These are phyloP conservation scores for Octopus bimaculoides DNA, from an alignment of 1,140 invertebrate genomes.

Conservation along the genomic window DNA sequence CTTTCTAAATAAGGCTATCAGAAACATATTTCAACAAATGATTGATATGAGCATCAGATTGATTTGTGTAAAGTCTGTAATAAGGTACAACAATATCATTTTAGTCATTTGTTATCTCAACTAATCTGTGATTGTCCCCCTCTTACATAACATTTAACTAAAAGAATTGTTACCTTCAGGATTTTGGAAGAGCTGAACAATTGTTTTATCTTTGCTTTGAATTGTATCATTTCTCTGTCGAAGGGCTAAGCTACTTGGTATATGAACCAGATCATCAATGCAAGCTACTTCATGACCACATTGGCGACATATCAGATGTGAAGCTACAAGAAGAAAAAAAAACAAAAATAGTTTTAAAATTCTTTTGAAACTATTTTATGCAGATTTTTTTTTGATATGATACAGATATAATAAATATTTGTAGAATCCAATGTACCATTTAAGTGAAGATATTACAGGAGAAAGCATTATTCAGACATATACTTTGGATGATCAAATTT, in stretches of 20 bases:
- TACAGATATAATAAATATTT: too few relatives aligned
- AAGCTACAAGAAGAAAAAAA: slow-evolving; percentile 28
- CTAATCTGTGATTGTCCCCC: not conserved
- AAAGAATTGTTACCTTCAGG: slow-evolving; percentile 35
- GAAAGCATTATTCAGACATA: too few relatives aligned
- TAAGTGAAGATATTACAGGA: too few relatives aligned
- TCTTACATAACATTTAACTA: too few relatives aligned
- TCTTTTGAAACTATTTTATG: not conserved
- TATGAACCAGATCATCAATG: slow-evolving; percentile 29
- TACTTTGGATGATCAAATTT: too few relatives aligned
- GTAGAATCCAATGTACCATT: too few relatives aligned
- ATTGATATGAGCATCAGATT: not conserved
- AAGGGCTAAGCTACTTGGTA: slow-evolving; percentile 34
- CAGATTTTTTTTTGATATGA: too few relatives aligned
- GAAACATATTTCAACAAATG: not conserved
- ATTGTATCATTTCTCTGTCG: slow-evolving; percentile 45
- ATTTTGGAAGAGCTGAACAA: slow-evolving; percentile 49
- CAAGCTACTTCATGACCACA: slow-evolving; percentile 44
- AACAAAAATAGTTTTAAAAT: not conserved
- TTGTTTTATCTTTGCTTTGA: slow-evolving; percentile 24
- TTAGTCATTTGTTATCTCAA: not conserved
- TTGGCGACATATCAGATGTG: slow-evolving; percentile 40
- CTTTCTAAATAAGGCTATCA: not conserved
- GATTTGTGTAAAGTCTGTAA: not conserved
- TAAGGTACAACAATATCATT: not conserved